These are phyloP conservation scores for Pseudochirops corinnae DNA, from an alignment of 2,797 vertebrate genomes.

Conservation along the genomic window DNA sequence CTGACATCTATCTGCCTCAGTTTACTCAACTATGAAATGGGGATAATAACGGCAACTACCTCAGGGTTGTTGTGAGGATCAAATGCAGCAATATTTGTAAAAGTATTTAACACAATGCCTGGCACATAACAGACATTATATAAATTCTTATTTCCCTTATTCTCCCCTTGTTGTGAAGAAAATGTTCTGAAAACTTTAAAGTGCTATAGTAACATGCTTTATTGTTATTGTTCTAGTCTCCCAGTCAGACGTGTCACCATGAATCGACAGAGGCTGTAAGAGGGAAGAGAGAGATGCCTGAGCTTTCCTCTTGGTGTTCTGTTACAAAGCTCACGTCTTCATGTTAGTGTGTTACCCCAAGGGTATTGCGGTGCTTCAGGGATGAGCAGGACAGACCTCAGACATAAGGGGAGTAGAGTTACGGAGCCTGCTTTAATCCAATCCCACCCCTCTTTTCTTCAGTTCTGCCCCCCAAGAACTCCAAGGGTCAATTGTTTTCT, in stretches of 20 bases:
- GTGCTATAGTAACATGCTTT: neutral
- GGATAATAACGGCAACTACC: neutral
- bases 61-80: neutral
- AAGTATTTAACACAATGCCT: neutral
- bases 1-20: neutral
- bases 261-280: neutral
- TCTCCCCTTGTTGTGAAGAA: neutral
- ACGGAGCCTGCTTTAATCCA: neutral
- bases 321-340: neutral
- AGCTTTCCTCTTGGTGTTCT: neutral
- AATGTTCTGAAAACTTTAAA: neutral
- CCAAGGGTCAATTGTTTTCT: slow-evolving; percentile 52
- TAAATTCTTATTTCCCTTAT: neutral
- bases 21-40: neutral
- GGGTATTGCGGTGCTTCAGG: neutral
- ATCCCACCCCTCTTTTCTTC: slow-evolving; percentile 8
- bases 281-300: neutral
- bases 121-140: neutral
- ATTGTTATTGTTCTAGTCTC: neutral
- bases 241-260: neutral
- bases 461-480: slow-evolving; percentile 56
- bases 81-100: neutral
- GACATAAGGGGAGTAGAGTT: neutral
- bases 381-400: neutral
- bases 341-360: neutral